A percentile compares a stretch with the other conserved stretches of the same genome.
Conservation (phyloP, 2,113 vertebrate genomes). For the Xiphorhynchus elegans region DNA sequence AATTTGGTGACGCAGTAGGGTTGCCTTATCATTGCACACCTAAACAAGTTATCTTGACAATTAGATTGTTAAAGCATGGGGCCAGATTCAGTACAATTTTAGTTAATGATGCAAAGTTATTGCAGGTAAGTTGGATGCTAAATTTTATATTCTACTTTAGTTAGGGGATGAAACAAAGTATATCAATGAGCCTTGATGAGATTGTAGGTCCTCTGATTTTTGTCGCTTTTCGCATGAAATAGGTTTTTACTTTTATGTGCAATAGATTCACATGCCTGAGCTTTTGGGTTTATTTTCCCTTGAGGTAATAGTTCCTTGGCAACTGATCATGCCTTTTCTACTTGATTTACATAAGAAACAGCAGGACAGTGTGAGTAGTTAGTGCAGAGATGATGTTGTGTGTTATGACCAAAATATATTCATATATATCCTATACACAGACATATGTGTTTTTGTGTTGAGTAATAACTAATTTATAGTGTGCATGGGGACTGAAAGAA, state of each 20-base stretch:
- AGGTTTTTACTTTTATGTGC: neutral
- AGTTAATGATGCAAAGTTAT: neutral
- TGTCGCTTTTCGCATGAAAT: neutral
- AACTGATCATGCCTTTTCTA: slow-evolving; percentile 15
- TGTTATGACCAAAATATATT: neutral
- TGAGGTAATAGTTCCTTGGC: slow-evolving; percentile 5
- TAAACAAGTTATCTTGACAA: neutral
- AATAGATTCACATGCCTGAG: neutral
- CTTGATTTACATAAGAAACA: slow-evolving; percentile 43
- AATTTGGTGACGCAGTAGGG: neutral
- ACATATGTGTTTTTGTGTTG: neutral
- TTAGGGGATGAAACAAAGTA: neutral
- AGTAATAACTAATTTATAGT: neutral
- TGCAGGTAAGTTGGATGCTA: neutral
- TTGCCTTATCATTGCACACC: neutral
- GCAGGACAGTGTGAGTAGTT: slow-evolving; percentile 15
- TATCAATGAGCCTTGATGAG: neutral
- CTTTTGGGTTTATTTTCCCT: neutral
- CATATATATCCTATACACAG: neutral
- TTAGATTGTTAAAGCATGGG: neutral
- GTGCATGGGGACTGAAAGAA: neutral
- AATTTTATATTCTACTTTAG: neutral
- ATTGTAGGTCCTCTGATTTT: neutral
- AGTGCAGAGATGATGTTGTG: neutral
- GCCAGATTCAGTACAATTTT: neutral